These are phyloP conservation scores for Stegastes partitus DNA, from an alignment of 2,113 vertebrate genomes.

Conservation along the genomic window DNA sequence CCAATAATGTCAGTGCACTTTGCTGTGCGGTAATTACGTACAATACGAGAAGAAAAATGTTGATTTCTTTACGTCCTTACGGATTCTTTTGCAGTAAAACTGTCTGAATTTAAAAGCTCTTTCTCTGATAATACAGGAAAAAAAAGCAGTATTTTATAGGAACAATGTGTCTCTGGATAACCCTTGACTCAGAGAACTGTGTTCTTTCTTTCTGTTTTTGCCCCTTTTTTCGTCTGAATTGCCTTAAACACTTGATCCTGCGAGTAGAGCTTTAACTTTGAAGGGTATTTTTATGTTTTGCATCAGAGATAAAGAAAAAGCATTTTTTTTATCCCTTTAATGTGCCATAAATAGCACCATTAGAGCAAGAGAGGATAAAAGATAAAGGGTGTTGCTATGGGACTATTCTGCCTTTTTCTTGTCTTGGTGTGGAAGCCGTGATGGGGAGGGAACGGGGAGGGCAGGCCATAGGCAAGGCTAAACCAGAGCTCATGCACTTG, in stretches of 20 bases:
- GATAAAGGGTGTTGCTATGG: conserved; percentile 49
- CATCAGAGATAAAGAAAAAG: conserved; percentile 38
- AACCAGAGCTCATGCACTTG: conserved; percentile 23
- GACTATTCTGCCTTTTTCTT: conserved; percentile 62
- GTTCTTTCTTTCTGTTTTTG: neutral
- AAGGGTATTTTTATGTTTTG: conserved; percentile 39
- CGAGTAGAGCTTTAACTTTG: conserved; percentile 46
- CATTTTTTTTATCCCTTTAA: conserved; percentile 33
- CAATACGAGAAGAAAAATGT: conserved; percentile 12
- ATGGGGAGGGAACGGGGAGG: conserved; percentile 22
- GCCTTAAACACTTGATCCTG: conserved; percentile 37
- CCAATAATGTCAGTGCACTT: conserved; percentile 19
- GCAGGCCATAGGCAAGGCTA: conserved; percentile 10
- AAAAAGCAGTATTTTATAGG: conserved; percentile 8
- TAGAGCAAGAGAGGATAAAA: conserved; percentile 9
- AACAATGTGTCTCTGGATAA: conserved; percentile 35
- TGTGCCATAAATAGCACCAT: conserved; percentile 62
- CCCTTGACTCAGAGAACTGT: conserved; percentile 1
- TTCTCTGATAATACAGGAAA: conserved; percentile 13
- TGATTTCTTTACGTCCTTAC: conserved; percentile 27
- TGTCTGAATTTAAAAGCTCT: conserved; percentile 15
- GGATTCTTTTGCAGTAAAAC: conserved; percentile 17
- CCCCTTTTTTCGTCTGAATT: neutral
- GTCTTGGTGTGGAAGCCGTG: conserved; percentile 20
- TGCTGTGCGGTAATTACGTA: conserved; percentile 6